Base-by-base conservation (phyloP, 1,140 invertebrate genomes). In the Drosophila tropicalis region DNA sequence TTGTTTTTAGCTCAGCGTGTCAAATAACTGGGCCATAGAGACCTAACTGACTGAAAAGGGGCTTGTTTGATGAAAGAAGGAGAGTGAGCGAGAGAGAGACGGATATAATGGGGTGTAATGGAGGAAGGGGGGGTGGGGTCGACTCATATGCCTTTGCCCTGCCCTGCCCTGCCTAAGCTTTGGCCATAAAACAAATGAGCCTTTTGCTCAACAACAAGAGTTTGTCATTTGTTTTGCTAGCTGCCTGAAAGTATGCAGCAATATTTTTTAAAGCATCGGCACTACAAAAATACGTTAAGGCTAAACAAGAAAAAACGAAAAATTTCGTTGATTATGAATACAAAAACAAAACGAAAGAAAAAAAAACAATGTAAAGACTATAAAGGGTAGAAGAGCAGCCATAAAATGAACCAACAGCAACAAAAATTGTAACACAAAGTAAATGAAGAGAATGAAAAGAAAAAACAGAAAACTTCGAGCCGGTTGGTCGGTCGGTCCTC, bases 151-250 rank as follows among this genome's bases (percentile, higher is more conserved):
- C 69, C 15, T 9, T 29, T 56, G n/a, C n/a, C n/a, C 6, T 47
- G 44, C 44, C 17, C 44, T 47, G 44, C 44, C 15, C 15, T 44
- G n/a, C 72, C 79, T 76, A 87, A 79, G 79, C 83, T 75, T 62
- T 79, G 65, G 72, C 60, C 84, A 77, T 87, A 87, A 86, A 86
- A 86, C 84, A 86, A 86, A 86, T 87, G 83, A 89, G 79, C 76
- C 77, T 74, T 83, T 58, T 36, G 32, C 32, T 34, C 32, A 36
- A 34, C 83, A 73, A 74, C 84, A 86, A 80, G 83, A 80, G 84
- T 83, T 83, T 78, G 76, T 86, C 84, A 86, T 83, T 83, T 89
- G 79, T 66, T 82, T 68, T 60, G 44, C 44, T 51, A 19, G 44
- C 34, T n/a, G 63, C 69, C 60, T 62, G 47, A 58, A 67, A 63